Evolutionary conservation across 1,140 invertebrate genomes (phyloP), one percentile per base, ranked within the genome.

Genomic region (Venturia canescens): DNA sequence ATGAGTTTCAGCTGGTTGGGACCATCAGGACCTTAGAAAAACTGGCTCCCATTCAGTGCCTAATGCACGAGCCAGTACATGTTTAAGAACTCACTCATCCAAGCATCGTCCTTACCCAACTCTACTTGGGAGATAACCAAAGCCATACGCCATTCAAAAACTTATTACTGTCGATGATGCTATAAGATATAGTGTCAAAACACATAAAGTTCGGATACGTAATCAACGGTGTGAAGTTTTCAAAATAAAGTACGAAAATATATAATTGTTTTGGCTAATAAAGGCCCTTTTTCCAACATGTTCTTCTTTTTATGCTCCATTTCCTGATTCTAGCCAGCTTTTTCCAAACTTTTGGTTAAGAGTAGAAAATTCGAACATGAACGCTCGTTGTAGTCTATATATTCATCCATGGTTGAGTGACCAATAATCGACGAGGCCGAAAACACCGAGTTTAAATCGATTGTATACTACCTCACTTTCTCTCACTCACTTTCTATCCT

Each of bases 401-500:
- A 69, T 29, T 69, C 21, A 31, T n/a, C 27, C 26, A 69, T 69
- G 29, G 27, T 9, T 16, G 27, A 31, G 66, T 69, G 27, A 69
- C 7, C 27, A 29, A 69, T 27, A 69, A 13, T 69, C 66, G 27
- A 31, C 31, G 66, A 29, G 66, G 66, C 15, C 29, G 66, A 31
- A 29, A 69, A 69, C 66, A 69, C 31, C 66, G 66, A 69, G 66
- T 21, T 69, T 31, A 69, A 69, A 69, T 69, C 66, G 66, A 69
- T 69, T 69, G 66, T 69, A 31, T 69, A 69, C 66, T 31, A 13
- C 27, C 13, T 31, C 66, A 27, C 66, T 34, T 16, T 29, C 66
- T 34, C 29, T 29, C 66, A 27, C 16, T 13, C 6, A 31, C 53
- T 23, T 18, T 21, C 50, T 6, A 16, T 21, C 50, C 50, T 4